phyloP scores from a whole-genome alignment of 2,888 invertebrate species.

The Leptothorax acervorum region DNA sequence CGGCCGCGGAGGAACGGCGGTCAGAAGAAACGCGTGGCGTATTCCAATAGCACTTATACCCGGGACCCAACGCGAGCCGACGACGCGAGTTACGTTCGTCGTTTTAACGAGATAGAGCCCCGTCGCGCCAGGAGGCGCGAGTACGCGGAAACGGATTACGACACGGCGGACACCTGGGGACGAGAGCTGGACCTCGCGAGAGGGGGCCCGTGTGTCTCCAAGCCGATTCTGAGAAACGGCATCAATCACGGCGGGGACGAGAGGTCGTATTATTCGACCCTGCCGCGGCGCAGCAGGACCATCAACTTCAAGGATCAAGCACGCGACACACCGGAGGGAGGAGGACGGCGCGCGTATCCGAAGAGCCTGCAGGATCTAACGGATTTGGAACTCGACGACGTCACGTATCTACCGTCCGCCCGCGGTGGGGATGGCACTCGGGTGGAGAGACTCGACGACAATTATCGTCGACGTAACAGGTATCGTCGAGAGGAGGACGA shows the following conservation, averaged over 20 bases:
- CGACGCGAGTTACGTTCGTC: conserved; percentile 45
- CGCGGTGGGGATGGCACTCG: conserved; percentile 23
- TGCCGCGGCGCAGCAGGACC: conserved; percentile 77
- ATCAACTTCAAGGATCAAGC: conserved; percentile 74
- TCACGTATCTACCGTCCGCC: conserved; percentile 22
- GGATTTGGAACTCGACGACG: conserved; percentile 80
- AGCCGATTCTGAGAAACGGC: conserved; percentile 68
- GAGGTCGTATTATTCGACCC: conserved; percentile 76
- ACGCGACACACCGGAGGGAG: conserved; percentile 38
- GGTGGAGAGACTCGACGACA: conserved; percentile 50
- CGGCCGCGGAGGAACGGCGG: conserved; percentile 22
- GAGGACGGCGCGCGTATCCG: conserved; percentile 72
- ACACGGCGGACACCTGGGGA: conserved; percentile 36
- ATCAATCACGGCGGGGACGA: conserved; percentile 58
- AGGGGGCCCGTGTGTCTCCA: conserved; percentile 36
- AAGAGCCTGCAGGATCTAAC: conserved; percentile 82
- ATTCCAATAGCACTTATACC: conserved; percentile 42
- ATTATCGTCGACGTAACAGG: conserved; percentile 43
- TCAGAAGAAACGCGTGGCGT: conserved; percentile 31
- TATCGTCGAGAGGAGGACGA: conserved; percentile 57
- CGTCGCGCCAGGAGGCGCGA: conserved; percentile 52
- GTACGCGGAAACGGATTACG: conserved; percentile 37
- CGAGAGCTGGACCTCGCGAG: background rate
- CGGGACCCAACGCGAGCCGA: background rate
- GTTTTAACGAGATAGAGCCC: conserved; percentile 17